These are phyloP conservation scores for Spodoptera litura DNA, from an alignment of 1,140 invertebrate genomes.

Conservation along the genomic window DNA sequence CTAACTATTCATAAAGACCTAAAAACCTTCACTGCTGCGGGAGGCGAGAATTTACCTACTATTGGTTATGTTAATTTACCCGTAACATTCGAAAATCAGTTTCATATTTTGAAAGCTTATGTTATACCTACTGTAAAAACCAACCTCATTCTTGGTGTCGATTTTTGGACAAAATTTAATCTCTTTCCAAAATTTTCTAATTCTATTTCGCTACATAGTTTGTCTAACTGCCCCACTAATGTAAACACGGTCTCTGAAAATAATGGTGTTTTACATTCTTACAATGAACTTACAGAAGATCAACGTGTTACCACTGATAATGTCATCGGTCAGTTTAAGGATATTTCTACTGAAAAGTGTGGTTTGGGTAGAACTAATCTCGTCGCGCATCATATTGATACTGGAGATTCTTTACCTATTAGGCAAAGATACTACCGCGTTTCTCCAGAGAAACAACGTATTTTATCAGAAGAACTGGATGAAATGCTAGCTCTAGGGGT, in stretches of 20 bases:
- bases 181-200: no score
- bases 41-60: no score
- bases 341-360: not conserved
- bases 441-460: slow-evolving; percentile 1
- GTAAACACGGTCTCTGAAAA: not conserved
- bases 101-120: no score
- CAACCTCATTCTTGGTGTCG: no score
- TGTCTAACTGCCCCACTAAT: not conserved
- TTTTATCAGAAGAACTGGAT: slow-evolving; percentile 19
- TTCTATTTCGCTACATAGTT: slow-evolving; percentile 38
- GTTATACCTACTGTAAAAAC: no score
- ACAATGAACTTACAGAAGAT: slow-evolving; percentile 8
- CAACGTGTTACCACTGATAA: not conserved
- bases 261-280: slow-evolving; percentile 17
- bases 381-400: slow-evolving; percentile 54
- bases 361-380: slow-evolving; percentile 49
- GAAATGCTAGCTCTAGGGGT: slow-evolving; percentile 33
- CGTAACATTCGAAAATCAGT: no score
- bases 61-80: no score
- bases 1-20: no score
- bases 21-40: no score
- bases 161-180: no score
- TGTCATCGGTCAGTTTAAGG: not conserved
- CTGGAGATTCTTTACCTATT: slow-evolving; percentile 46
- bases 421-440: slow-evolving; percentile 54